Base-by-base conservation (phyloP, 2,113 vertebrate genomes). In the Shinisaurus crocodilurus region DNA sequence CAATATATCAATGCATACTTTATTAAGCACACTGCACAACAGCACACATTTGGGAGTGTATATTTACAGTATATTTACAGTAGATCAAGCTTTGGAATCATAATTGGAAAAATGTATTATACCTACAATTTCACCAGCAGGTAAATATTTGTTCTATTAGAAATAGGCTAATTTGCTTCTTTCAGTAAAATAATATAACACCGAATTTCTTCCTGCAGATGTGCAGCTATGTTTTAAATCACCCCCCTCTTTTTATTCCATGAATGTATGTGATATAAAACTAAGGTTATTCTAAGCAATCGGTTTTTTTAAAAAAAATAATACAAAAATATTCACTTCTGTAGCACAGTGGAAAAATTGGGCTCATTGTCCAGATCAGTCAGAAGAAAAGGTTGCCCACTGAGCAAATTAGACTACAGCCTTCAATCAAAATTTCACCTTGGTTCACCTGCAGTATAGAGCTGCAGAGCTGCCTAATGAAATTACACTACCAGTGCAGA, bases 81-180 rank as follows among this genome's bases (percentile, higher is more conserved):
- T 72, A 86, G 48, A 86, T 74, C 9, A 57, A 23, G 25, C 20
- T 86, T 74, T 86, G 32, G 70, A 86, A 69, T 86, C 48, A 74
- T 86, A 86, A 86, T 74, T 86, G 85, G 48, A 48, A 27, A 74
- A 48, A 75, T 34, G 60, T 74, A 57, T 86, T 86, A 75, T 37
- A 86, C 85, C 48, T 50, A 74, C 69, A 50, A 86, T 86, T 57
- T 86, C 69, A 29, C 48, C 85, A 86, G 85, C 85, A 86, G 85
- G 85, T 86, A 72, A 75, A 86, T 86, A 75, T 86, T 86, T 86
- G 69, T 86, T 86, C 69, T 37, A 86, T 86, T 74, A 74, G 69
- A 86, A 86, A 86, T 37, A 10, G 85, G 23, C 69, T 74, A 86
- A 86, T 86, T 54, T 86, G 69, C 85, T 86, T 86, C 48, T 86